These are phyloP conservation scores for Trissolcus basalis DNA, from an alignment of 1,140 invertebrate species.

Conservation along the genomic window DNA sequence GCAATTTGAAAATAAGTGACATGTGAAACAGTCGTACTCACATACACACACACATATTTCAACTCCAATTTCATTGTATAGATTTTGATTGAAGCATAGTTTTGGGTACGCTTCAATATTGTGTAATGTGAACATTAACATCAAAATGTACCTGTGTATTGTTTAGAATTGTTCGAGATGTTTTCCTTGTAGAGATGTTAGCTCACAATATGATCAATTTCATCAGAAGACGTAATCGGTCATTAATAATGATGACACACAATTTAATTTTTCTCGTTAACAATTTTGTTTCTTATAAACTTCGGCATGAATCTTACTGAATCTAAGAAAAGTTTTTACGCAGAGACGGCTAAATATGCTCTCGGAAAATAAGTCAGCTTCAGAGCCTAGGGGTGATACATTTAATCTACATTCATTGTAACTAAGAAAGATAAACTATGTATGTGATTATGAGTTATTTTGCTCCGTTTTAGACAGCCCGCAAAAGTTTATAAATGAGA, in stretches of 20 bases:
- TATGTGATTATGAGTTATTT: conserved; percentile 9
- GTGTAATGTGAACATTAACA: too few species aligned
- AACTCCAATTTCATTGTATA: too few species aligned
- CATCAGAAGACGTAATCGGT: too few species aligned
- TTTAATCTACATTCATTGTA: conserved; percentile 1
- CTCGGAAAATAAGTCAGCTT: conserved; percentile 1
- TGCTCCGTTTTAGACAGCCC: background rate
- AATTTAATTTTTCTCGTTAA: background rate
- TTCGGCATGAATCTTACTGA: background rate
- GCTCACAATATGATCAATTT: too few species aligned
- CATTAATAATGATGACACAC: background rate
- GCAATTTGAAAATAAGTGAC: too few species aligned
- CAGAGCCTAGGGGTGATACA: background rate
- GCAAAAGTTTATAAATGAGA: conserved; percentile 1
- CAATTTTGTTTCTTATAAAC: background rate
- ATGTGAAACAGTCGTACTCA: too few species aligned
- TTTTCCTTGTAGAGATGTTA: too few species aligned
- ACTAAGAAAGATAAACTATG: conserved; percentile 7
- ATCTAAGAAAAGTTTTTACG: background rate
- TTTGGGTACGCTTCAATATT: too few species aligned
- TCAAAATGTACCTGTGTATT: too few species aligned
- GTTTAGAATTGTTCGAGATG: too few species aligned
- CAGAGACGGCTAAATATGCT: background rate
- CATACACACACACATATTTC: too few species aligned
- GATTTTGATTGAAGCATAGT: too few species aligned